phyloP scores from a whole-genome alignment of 2,797 vertebrate genomes.

The Dallia pectoralis region DNA sequence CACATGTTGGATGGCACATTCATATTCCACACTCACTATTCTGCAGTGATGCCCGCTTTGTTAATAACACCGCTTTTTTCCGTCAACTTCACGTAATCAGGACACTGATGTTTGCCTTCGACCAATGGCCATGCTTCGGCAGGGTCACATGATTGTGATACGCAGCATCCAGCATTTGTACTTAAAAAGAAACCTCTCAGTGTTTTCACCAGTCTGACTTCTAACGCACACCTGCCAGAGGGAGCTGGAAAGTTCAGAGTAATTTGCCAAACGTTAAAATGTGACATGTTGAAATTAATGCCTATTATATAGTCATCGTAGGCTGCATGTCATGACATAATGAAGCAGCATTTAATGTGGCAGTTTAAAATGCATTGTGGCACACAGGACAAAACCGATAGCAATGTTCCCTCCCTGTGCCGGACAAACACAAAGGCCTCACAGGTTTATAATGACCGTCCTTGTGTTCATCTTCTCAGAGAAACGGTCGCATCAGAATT shows the following conservation, averaged over 20 bases:
- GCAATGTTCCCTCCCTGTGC: background rate
- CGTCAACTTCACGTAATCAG: background rate
- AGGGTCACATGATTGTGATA: background rate
- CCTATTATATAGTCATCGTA: background rate
- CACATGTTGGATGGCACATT: background rate
- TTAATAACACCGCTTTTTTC: background rate
- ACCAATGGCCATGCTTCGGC: background rate
- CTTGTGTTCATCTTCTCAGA: background rate
- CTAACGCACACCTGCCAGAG: background rate
- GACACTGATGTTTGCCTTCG: background rate
- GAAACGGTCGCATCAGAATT: background rate
- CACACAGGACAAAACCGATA: background rate
- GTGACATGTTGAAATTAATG: background rate
- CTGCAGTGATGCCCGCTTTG: background rate
- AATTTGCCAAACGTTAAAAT: background rate
- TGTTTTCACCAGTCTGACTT: background rate
- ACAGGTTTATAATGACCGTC: background rate
- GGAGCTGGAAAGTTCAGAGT: background rate
- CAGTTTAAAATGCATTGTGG: background rate
- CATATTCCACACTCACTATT: too few relatives aligned
- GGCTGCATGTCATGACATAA: background rate
- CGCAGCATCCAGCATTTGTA: background rate
- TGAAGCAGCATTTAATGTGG: background rate
- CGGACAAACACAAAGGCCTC: background rate
- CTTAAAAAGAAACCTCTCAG: background rate